Evolutionary conservation across 2,888 invertebrate species (phyloP).

Genomic region (Cosmia pyralina): DNA sequence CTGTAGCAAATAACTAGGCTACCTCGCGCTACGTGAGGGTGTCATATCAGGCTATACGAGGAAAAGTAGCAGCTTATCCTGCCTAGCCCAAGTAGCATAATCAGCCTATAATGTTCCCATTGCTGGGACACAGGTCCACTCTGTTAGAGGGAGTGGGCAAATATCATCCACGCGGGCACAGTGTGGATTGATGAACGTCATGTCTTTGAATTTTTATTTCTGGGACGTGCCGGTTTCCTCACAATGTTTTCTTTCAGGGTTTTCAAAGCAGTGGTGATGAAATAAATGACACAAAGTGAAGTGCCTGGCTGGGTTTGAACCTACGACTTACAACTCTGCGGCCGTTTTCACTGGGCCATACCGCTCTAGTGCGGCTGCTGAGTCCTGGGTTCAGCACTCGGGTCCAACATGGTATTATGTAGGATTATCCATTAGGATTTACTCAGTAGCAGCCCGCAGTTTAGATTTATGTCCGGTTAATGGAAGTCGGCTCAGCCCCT

Average conservation of each 20-base stretch:
- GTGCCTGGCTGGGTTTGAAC: neutral
- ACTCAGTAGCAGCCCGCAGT: neutral
- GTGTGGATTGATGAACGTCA: too few relatives aligned
- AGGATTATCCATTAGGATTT: neutral
- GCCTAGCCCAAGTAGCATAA: neutral
- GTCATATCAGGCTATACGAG: too few relatives aligned
- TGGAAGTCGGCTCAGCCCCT: neutral
- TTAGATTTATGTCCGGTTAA: neutral
- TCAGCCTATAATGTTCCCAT: neutral
- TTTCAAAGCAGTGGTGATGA: too few relatives aligned
- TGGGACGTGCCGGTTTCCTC: neutral
- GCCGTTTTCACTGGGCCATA: neutral
- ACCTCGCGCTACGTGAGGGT: too few relatives aligned
- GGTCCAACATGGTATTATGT: neutral
- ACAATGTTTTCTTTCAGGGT: neutral
- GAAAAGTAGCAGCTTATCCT: too few relatives aligned
- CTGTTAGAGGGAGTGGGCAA: too few relatives aligned
- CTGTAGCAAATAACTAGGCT: too few relatives aligned
- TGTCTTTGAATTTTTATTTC: too few relatives aligned
- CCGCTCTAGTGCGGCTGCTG: neutral
- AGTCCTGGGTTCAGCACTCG: neutral
- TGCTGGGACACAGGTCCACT: neutral
- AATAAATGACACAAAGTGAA: neutral
- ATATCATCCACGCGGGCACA: too few relatives aligned
- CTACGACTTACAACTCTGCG: neutral